Evolutionary conservation across 1,140 invertebrate genomes (phyloP).

Genomic region (Seison nebaliae): DNA sequence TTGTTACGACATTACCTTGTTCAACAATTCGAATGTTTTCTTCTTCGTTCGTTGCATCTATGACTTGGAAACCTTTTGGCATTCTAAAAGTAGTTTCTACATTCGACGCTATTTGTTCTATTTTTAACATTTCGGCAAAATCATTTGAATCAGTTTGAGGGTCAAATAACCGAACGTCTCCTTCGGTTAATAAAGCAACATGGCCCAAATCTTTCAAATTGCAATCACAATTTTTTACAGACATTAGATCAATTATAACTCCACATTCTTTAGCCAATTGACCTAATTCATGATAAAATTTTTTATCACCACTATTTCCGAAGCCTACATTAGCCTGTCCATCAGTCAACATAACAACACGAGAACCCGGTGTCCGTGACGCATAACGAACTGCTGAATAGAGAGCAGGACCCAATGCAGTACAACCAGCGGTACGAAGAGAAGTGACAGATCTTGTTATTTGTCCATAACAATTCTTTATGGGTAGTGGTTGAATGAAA

Average conservation of each 20-base stretch:
- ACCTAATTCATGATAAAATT: slow-evolving; percentile 21
- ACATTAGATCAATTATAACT: slow-evolving; percentile 23
- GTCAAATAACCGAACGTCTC: no score
- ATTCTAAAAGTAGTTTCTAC: no score
- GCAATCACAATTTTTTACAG: slow-evolving; percentile 24
- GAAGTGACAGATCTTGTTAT: no score
- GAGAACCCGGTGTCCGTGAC: slow-evolving; percentile 19
- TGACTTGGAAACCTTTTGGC: no score
- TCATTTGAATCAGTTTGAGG: no score
- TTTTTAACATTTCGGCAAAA: no score
- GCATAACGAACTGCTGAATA: slow-evolving; percentile 19
- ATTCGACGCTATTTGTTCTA: no score
- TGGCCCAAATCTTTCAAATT: slow-evolving; percentile 22
- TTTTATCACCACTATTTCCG: slow-evolving; percentile 15
- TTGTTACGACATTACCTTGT: no score
- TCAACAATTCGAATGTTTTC: no score
- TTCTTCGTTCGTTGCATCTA: no score
- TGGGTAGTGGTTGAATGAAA: no score
- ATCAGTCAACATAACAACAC: slow-evolving; percentile 25
- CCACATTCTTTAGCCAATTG: slow-evolving; percentile 17
- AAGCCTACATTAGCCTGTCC: slow-evolving; percentile 24
- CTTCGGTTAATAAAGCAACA: slow-evolving; percentile 21
- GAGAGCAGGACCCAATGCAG: slow-evolving; percentile 22
- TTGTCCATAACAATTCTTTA: no score
- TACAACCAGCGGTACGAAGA: slow-evolving; percentile 18